These are phyloP conservation scores for Chymomyza caudatula DNA, from an alignment of 2,888 invertebrate genomes.

Conservation along the genomic window DNA sequence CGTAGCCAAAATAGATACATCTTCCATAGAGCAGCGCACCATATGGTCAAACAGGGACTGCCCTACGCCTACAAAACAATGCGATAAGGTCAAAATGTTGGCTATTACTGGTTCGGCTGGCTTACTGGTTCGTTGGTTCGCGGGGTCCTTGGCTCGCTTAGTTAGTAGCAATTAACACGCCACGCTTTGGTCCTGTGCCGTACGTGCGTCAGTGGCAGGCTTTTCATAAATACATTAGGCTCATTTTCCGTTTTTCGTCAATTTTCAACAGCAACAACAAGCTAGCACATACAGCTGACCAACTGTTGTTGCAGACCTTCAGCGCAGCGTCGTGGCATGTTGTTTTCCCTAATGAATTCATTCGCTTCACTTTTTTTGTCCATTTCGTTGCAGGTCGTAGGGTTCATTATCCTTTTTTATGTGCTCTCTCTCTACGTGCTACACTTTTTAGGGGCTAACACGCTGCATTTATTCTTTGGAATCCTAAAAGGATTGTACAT, in stretches of 20 bases:
- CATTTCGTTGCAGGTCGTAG: constrained; percentile 39
- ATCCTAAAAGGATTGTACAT: constrained; percentile 63
- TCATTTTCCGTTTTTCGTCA: constrained; percentile 58
- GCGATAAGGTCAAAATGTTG: constrained; percentile 22
- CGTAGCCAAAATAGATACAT: constrained; percentile 67
- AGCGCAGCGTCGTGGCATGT: constrained; percentile 12
- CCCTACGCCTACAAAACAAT: constrained; percentile 42
- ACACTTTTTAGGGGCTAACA: constrained; percentile 16
- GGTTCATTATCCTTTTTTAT: constrained; percentile 59
- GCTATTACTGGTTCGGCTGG: constrained; percentile 2
- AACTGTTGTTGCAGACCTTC: constrained; percentile 41
- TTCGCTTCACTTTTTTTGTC: constrained; percentile 67
- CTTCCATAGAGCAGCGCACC: constrained; percentile 39
- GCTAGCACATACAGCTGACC: constrained; percentile 36
- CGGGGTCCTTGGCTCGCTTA: constrained; percentile 36
- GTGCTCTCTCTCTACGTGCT: constrained; percentile 8
- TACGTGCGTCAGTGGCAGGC: constrained; percentile 45
- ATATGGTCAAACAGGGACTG: constrained; percentile 52
- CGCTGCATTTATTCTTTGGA: constrained; percentile 26
- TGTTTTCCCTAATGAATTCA: constrained; percentile 69
- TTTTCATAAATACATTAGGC: not conserved
- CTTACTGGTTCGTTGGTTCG: not conserved
- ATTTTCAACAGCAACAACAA: constrained; percentile 51
- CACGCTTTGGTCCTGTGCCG: constrained; percentile 67
- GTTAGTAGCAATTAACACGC: constrained; percentile 76